These are phyloP conservation scores for Promerops cafer DNA, from an alignment of 2,113 vertebrate genomes.

Conservation along the genomic window DNA sequence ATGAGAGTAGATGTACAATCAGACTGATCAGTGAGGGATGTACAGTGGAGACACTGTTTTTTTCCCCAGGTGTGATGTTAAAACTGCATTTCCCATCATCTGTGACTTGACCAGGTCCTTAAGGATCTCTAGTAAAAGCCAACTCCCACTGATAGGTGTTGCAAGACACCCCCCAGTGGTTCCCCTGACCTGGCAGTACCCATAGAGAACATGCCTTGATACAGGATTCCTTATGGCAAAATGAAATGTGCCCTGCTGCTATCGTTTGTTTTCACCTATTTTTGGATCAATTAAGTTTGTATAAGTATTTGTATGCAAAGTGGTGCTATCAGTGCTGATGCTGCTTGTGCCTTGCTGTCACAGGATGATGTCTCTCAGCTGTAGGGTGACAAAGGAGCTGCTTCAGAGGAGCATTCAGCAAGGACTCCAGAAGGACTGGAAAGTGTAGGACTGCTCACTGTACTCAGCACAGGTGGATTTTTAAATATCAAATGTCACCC, in stretches of 20 bases:
- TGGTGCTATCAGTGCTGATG: neutral
- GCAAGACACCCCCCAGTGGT: neutral
- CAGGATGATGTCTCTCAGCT: neutral
- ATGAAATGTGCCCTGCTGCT: neutral
- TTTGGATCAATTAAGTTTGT: neutral
- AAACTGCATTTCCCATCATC: neutral
- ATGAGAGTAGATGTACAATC: neutral
- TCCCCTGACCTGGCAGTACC: neutral
- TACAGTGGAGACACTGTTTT: neutral
- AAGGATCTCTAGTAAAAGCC: neutral
- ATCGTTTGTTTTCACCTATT: accelerated
- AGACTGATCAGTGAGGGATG: neutral
- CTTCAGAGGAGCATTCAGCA: neutral
- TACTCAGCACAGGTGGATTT: neutral
- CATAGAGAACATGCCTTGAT: neutral
- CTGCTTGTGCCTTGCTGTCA: neutral
- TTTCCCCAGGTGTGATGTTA: neutral
- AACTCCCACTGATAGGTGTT: accelerated
- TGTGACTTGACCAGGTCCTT: neutral
- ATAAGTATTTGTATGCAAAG: neutral
- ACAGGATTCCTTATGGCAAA: neutral
- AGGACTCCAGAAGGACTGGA: neutral
- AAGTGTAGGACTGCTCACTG: neutral
- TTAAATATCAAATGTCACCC: neutral
- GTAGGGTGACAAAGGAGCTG: neutral